Conservation (phyloP, 2,797 vertebrate genomes). For the Sardinella longiceps region DNA sequence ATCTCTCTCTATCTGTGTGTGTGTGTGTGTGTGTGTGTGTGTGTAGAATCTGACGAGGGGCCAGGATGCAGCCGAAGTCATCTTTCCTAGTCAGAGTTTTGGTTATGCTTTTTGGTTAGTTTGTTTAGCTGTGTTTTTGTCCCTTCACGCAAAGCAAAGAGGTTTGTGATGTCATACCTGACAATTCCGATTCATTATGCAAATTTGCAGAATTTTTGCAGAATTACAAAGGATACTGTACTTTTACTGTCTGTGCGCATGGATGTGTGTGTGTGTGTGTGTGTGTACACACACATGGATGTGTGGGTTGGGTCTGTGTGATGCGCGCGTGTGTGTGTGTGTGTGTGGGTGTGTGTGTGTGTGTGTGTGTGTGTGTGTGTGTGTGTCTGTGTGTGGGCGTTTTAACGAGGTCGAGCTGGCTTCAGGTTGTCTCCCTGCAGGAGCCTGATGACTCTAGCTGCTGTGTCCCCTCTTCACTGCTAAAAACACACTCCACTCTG, state of each 20-base stretch:
- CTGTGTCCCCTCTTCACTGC: not conserved
- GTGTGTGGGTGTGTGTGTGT: not conserved
- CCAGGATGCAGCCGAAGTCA: not conserved
- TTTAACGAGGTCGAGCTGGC: not conserved
- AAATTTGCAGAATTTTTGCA: no score
- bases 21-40: no score
- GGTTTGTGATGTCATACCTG: no score
- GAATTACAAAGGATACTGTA: no score
- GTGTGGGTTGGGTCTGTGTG: no score
- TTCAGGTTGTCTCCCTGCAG: not conserved
- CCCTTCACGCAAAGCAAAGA: no score
- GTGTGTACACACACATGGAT: no score
- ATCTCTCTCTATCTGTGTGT: no score
- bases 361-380: not conserved
- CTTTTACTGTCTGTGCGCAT: not conserved
- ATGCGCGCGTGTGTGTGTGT: not conserved
- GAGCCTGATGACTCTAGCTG: not conserved
- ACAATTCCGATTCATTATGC: no score
- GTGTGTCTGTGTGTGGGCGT: constrained; percentile 3
- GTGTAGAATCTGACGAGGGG: no score
- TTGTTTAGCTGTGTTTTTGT: no score
- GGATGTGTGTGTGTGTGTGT: not conserved
- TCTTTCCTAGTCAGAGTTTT: constrained; percentile 16
- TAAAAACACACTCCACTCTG: not conserved
- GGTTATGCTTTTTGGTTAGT: no score